Percentiles rank a stretch among this genome's conserved stretches.
phyloP scores from a whole-genome alignment of 2,888 invertebrate species.

The Lobophora halterata region DNA sequence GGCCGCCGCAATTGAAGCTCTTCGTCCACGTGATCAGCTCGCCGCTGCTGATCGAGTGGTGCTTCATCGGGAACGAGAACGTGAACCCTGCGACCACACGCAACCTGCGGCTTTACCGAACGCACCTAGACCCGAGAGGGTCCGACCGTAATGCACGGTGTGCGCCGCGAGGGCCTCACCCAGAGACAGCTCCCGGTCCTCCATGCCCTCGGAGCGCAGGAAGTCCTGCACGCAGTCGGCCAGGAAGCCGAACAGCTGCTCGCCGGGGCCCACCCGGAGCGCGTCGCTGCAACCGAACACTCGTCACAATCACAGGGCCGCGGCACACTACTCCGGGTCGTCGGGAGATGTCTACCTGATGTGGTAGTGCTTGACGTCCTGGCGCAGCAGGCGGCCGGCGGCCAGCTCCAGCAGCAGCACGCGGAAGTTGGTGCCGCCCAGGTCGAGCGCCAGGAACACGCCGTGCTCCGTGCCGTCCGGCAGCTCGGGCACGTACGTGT shows the following conservation, averaged over 20 bases:
- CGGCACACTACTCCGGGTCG: not conserved
- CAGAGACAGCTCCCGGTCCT: constrained; percentile 80
- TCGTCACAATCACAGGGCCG: not conserved
- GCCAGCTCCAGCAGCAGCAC: constrained; percentile 84
- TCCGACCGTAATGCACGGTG: too few relatives aligned
- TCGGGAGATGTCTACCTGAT: constrained; percentile 54
- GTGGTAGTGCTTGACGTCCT: constrained; percentile 83
- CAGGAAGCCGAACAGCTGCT: constrained; percentile 86
- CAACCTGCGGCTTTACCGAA: too few relatives aligned
- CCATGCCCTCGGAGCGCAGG: constrained; percentile 81
- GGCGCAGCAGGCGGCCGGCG: constrained; percentile 76
- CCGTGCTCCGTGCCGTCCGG: constrained; percentile 88
- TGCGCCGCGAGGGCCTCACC: constrained; percentile 80
- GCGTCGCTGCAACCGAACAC: constrained; percentile 63
- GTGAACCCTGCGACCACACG: constrained; percentile 89
- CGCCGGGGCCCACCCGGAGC: constrained; percentile 82
- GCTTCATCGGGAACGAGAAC: constrained; percentile 91
- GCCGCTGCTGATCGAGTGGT: constrained; percentile 86
- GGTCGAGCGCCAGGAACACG: constrained; percentile 87
- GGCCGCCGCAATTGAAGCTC: constrained; percentile 88
- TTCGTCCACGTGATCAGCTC: constrained; percentile 92
- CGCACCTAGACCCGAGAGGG: too few relatives aligned
- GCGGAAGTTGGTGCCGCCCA: constrained; percentile 91
- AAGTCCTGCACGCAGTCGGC: constrained; percentile 88
- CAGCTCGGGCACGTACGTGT: constrained; percentile 87